Evolutionary conservation across 2,888 invertebrate species (phyloP).

Genomic region (Caradrina kadenii): DNA sequence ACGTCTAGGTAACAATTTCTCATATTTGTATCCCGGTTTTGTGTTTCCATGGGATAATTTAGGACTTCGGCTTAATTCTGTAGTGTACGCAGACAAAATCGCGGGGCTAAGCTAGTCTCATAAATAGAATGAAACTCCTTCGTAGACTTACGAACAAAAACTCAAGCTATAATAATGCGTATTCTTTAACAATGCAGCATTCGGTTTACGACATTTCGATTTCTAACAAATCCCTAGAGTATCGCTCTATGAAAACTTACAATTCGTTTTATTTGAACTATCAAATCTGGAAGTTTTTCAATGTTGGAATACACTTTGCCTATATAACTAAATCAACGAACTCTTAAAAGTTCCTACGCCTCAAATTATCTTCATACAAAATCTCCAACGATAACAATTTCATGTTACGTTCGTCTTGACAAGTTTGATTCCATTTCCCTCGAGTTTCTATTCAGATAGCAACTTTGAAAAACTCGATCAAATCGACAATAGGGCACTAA

Average conservation of each 20-base stretch:
- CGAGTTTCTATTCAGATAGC: constrained; percentile 28
- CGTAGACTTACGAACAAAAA: too few species aligned
- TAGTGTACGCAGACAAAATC: too few species aligned
- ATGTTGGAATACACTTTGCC: background rate
- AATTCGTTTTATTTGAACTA: background rate
- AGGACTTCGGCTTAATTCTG: too few species aligned
- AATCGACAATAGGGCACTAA: constrained; percentile 32
- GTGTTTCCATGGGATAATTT: too few species aligned
- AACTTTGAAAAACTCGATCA: constrained; percentile 48
- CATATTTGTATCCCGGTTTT: too few species aligned
- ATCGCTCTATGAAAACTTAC: background rate
- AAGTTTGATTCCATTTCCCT: constrained; percentile 40
- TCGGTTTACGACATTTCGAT: background rate
- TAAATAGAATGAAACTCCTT: too few species aligned
- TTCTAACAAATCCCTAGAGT: background rate
- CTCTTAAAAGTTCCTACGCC: constrained; percentile 6
- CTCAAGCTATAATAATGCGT: too few species aligned
- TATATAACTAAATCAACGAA: constrained; percentile 10
- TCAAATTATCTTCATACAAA: constrained; percentile 13
- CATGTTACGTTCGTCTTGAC: constrained; percentile 7
- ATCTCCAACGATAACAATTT: constrained; percentile 24
- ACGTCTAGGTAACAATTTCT: too few species aligned
- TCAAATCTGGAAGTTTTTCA: background rate
- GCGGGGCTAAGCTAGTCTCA: too few species aligned
- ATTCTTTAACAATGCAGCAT: background rate